Evolutionary conservation across 2,797 vertebrate species (phyloP).

Genomic region (Monodelphis domestica): DNA sequence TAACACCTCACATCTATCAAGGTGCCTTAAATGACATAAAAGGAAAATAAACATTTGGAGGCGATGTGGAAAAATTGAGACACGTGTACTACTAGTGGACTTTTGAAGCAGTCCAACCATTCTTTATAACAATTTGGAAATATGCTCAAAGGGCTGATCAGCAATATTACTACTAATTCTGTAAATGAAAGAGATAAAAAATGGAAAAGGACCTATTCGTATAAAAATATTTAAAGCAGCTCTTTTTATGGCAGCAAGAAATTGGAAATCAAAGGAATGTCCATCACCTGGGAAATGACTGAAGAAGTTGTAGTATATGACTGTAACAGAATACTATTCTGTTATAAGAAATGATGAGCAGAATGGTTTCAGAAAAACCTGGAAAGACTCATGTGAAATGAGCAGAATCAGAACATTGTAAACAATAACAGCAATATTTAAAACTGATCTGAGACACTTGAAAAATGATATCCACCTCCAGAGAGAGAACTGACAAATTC

Average conservation of each 20-base stretch:
- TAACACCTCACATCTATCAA: neutral
- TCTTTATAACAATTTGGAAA: neutral
- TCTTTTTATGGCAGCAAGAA: neutral
- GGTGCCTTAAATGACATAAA: neutral
- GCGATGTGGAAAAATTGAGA: neutral
- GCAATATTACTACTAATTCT: neutral
- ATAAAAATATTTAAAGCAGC: neutral
- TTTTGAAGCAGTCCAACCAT: neutral
- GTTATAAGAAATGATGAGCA: neutral
- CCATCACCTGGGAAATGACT: neutral
- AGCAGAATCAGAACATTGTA: neutral
- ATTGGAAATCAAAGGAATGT: neutral
- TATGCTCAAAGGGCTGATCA: neutral
- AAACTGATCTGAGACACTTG: too few relatives aligned
- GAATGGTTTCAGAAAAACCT: neutral
- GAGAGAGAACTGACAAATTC: neutral
- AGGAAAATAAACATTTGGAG: neutral
- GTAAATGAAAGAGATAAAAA: neutral
- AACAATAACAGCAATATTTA: neutral
- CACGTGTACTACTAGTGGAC: neutral
- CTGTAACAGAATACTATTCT: neutral
- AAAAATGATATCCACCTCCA: neutral
- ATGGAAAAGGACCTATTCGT: neutral
- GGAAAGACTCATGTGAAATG: neutral
- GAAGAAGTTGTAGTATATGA: neutral